Percentiles rank a stretch among this genome's conserved stretches.
Evolutionary conservation across 2,888 invertebrate genomes (phyloP).

Genomic region (Apotomis turbidana): DNA sequence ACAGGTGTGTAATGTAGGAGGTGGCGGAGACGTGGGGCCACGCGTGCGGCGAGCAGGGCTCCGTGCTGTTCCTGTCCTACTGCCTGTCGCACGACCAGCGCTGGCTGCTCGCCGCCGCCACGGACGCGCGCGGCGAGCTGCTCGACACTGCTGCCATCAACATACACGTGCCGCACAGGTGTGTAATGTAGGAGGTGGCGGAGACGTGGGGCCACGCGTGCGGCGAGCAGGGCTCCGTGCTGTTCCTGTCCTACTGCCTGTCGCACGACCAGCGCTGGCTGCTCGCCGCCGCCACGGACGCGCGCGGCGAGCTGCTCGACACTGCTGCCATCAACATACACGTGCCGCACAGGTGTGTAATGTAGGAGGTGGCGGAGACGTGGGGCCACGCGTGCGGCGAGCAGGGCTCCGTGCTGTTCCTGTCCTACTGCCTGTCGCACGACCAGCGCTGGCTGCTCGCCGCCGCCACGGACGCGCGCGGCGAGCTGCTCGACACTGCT

Average conservation of each 20-base stretch:
- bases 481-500: slow-evolving; percentile 96
- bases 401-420: slow-evolving; percentile 93
- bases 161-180: slow-evolving; percentile 95
- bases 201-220: slow-evolving; percentile 89
- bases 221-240: slow-evolving; percentile 89
- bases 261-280: slow-evolving; percentile 99
- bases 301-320: slow-evolving; percentile 97
- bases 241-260: slow-evolving; percentile 98
- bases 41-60: slow-evolving; percentile 85
- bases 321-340: slow-evolving; percentile 97
- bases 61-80: slow-evolving; percentile 97
- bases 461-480: slow-evolving; percentile 96
- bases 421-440: slow-evolving; percentile 98
- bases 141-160: slow-evolving; percentile 97
- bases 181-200: slow-evolving; percentile 86
- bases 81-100: slow-evolving; percentile 99
- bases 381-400: slow-evolving; percentile 86
- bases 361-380: slow-evolving; percentile 91
- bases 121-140: slow-evolving; percentile 97
- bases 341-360: slow-evolving; percentile 89
- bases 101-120: slow-evolving; percentile 96
- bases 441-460: slow-evolving; percentile 98
- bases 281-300: slow-evolving; percentile 96
- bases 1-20: slow-evolving; percentile 86
- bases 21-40: slow-evolving; percentile 91